Evolutionary conservation across 2,113 vertebrate species (phyloP).

Genomic region (Pedionomus torquatus): DNA sequence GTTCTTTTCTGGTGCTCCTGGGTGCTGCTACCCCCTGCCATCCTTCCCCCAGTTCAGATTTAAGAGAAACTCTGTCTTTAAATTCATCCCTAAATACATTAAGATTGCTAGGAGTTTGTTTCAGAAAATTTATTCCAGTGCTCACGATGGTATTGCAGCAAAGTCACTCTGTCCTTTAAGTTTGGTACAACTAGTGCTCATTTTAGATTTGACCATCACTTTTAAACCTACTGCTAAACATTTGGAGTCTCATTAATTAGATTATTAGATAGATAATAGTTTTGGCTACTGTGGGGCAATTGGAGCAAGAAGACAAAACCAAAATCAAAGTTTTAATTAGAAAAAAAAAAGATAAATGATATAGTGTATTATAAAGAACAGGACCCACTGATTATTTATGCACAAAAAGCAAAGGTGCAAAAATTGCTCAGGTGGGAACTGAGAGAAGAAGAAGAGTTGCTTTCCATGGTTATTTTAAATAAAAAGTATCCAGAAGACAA

Average conservation of each 20-base stretch:
- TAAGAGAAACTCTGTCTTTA: not conserved
- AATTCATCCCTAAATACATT: not conserved
- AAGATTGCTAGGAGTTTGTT: not conserved
- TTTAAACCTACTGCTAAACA: not conserved
- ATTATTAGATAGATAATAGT: not conserved
- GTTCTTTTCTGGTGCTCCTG: not conserved
- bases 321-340: not conserved
- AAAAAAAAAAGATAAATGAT: not conserved
- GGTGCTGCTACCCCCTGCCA: accelerated
- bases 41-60: not conserved
- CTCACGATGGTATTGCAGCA: not conserved
- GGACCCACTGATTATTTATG: not conserved
- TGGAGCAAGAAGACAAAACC: not conserved
- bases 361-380: not conserved
- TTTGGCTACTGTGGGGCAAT: not conserved
- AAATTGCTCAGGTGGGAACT: not conserved
- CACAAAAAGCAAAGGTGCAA: not conserved
- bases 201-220: not conserved
- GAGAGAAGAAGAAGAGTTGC: not conserved
- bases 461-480: not conserved
- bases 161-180: not conserved
- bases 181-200: not conserved
- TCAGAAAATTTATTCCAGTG: not conserved
- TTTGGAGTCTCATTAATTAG: not conserved
- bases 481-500: not conserved